A percentile compares a stretch with the other conserved stretches of the same genome.
These are phyloP conservation scores for Silurus glanis DNA, from an alignment of 2,113 vertebrate species.

Conservation along the genomic window DNA sequence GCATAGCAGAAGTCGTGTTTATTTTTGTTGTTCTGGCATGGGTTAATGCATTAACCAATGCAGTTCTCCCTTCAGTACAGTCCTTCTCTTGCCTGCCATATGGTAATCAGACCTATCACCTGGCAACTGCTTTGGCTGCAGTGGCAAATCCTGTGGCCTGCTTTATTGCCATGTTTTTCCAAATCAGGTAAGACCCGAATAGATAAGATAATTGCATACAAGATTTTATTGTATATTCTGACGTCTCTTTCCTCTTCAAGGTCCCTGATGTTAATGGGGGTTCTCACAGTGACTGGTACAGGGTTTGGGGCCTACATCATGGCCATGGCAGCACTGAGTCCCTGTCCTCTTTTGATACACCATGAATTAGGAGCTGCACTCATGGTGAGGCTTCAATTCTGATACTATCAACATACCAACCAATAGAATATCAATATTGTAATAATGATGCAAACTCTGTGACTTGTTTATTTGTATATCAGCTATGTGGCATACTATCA, in stretches of 20 bases:
- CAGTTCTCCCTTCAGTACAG: conserved; percentile 80
- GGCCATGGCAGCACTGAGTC: conserved; percentile 74
- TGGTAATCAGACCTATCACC: conserved; percentile 78
- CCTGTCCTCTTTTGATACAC: conserved; percentile 73
- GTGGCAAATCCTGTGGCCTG: conserved; percentile 82
- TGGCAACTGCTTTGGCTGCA: conserved; percentile 75
- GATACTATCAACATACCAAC: neutral
- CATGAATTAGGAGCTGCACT: conserved; percentile 63
- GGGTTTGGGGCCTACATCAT: conserved; percentile 77
- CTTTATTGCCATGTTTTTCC: conserved; percentile 78
- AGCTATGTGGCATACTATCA: neutral
- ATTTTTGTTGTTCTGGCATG: conserved; percentile 78
- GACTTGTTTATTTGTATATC: neutral
- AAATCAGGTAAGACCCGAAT: conserved; percentile 68
- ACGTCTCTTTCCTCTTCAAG: conserved; percentile 53
- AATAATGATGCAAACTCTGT: neutral
- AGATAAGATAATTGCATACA: neutral
- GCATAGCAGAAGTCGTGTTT: conserved; percentile 62
- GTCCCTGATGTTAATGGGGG: conserved; percentile 71
- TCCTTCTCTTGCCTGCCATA: conserved; percentile 84
- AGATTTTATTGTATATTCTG: neutral
- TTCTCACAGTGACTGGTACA: conserved; percentile 69
- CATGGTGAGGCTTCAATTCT: conserved; percentile 68
- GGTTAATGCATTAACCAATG: conserved; percentile 82
- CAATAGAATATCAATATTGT: neutral